Evolutionary conservation across 2,888 invertebrate genomes (phyloP), one percentile per base, ranked within the genome.

Genomic region (Cryptosula pallasiana): DNA sequence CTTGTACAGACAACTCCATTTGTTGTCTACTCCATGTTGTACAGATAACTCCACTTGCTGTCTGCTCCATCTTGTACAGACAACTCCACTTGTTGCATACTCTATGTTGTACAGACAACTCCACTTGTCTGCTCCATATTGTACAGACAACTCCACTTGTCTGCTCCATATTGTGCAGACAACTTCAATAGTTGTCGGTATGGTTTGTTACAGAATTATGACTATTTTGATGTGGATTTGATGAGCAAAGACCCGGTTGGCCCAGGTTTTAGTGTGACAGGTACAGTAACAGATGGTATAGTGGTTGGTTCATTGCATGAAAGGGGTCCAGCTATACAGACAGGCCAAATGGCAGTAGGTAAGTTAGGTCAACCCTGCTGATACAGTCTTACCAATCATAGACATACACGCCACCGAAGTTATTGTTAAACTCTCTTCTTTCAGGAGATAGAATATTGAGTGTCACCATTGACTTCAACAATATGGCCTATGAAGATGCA

Each of bases 221-320:
- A 87, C 78, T 86, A 88, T 36, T 88, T 88, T 77, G 87, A 88
- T 71, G 92, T 94, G 63, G 89, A 91, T 75, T 87, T 94, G 73
- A 89, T 91, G 84, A 93, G 93, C 74, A 90, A 91, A 71, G 94
- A 94, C 86, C 93, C 93, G 85, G 92, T 93, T 0, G 94, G 94
- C 0, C 87, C 94, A 0, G 94, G 94, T 0, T 91, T 94, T 85
- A 90, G 91, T 81, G 91, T 94, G 76, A 90, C 90, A 73, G 95
- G 95, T n/a, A 94, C 93, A 78, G 92, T 94, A 88, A 87, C 92
- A 73, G 93, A 94, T 76, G 95, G 95, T 0, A 94, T 95, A 73
- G 92, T 90, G 82, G 90, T 95, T 57, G 93, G 92, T 82, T 92
- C 94, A 76, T 90, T 95, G 23, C 88, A 93, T 71, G 90, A 92